These are phyloP conservation scores for Centropristis striata DNA, from an alignment of 2,113 vertebrate species.

Conservation along the genomic window DNA sequence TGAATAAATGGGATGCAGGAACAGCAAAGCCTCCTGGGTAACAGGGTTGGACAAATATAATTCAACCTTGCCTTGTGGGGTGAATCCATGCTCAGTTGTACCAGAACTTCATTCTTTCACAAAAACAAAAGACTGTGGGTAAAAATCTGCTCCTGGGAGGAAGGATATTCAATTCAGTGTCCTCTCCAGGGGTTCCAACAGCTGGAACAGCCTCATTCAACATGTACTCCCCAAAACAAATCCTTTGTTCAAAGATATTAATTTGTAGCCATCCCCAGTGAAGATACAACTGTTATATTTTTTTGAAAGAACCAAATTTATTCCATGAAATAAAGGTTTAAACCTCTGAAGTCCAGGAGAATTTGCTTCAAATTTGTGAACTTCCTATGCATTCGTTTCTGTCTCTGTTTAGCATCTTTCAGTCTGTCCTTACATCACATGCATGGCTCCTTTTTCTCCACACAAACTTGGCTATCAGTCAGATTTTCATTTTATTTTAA, in stretches of 20 bases:
- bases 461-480: no score
- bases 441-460: no score
- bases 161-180: constrained; percentile 16
- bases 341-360: no score
- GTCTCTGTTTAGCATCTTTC: no score
- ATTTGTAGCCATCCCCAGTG: no score
- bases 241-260: background rate
- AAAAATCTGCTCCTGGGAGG: background rate
- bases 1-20: constrained; percentile 26
- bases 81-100: constrained; percentile 7
- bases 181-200: constrained; percentile 6
- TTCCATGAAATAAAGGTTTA: background rate
- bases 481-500: no score
- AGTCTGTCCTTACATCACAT: no score
- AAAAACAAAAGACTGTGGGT: constrained; percentile 9
- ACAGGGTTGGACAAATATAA: constrained; percentile 20
- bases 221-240: background rate
- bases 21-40: constrained; percentile 34
- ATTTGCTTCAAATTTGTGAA: no score
- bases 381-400: no score
- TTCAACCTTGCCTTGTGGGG: constrained; percentile 11
- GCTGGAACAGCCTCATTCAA: background rate
- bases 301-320: background rate
- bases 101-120: constrained; percentile 8
- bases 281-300: background rate